These are phyloP conservation scores for Nerophis lumbriciformis DNA, from an alignment of 2,113 vertebrate genomes.

Conservation along the genomic window DNA sequence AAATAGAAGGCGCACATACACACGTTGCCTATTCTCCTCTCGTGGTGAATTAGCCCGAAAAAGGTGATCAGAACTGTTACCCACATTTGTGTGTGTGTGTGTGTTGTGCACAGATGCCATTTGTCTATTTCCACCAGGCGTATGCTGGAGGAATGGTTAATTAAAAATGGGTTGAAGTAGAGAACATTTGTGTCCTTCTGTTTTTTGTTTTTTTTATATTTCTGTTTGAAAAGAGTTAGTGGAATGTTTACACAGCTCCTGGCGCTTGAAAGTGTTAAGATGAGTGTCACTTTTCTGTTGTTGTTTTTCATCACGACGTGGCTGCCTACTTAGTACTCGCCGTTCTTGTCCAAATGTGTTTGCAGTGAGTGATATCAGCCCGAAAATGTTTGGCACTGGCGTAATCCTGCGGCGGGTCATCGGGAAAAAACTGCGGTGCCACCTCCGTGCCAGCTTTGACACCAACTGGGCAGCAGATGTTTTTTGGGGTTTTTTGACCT, in stretches of 20 bases:
- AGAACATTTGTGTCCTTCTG: conserved; percentile 17
- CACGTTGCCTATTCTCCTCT: conserved; percentile 29
- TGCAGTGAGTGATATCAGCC: conserved; percentile 36
- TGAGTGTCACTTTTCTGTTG: conserved; percentile 8
- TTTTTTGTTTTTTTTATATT: conserved; percentile 21
- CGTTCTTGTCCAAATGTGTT: conserved; percentile 16
- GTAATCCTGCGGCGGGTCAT: conserved; percentile 72
- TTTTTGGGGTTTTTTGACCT: conserved; percentile 45
- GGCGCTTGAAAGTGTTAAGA: conserved; percentile 17
- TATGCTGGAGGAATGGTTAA: conserved; percentile 22
- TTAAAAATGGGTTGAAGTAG: conserved; percentile 30
- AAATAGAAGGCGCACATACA: conserved; percentile 53
- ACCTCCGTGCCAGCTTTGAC: conserved; percentile 53
- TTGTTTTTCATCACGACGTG: conserved; percentile 12
- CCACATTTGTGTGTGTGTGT: not conserved
- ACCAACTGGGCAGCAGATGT: conserved; percentile 77
- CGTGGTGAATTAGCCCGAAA: conserved; percentile 28
- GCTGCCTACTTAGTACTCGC: not conserved
- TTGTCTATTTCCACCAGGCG: conserved; percentile 7
- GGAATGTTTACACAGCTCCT: conserved; percentile 22
- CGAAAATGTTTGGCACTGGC: conserved; percentile 69
- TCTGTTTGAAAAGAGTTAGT: conserved; percentile 24
- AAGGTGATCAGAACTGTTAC: conserved; percentile 47
- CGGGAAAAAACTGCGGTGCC: conserved; percentile 51
- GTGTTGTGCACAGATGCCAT: not conserved